Conservation (phyloP, 2,797 vertebrate genomes). For the Lepus oiostolus region DNA sequence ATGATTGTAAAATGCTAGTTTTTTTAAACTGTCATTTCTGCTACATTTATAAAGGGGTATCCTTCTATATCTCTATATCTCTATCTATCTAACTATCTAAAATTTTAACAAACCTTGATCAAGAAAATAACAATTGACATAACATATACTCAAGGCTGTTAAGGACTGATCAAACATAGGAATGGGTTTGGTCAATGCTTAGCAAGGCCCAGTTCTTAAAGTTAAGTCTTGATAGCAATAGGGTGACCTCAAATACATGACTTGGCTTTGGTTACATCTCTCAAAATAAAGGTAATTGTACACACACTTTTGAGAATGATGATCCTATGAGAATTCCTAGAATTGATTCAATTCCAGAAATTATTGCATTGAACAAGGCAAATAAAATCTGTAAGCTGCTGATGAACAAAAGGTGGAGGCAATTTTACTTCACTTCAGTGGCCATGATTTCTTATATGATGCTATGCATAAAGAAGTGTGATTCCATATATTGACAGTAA, state of each 20-base stretch:
- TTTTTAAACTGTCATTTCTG: not conserved
- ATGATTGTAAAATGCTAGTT: not conserved
- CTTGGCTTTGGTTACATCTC: not conserved
- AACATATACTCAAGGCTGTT: not conserved
- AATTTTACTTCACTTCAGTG: constrained; percentile 15
- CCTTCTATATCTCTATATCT: not conserved
- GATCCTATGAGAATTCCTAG: not conserved
- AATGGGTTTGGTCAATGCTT: not conserved
- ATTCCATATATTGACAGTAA: not conserved
- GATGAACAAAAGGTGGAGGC: constrained; percentile 19
- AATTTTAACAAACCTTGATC: not conserved
- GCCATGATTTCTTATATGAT: not conserved
- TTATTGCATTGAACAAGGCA: not conserved
- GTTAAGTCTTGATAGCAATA: not conserved
- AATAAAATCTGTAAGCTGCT: not conserved
- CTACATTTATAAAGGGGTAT: not conserved
- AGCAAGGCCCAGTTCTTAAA: not conserved
- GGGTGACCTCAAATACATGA: accelerated
- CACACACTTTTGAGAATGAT: not conserved
- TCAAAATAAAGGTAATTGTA: constrained; percentile 10
- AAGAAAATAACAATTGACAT: not conserved
- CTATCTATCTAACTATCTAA: not conserved
- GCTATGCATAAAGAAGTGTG: not conserved
- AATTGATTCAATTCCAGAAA: constrained; percentile 22
- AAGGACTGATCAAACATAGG: not conserved